Conservation (phyloP, 2,888 invertebrate genomes). For the Sphinx pinastri region DNA sequence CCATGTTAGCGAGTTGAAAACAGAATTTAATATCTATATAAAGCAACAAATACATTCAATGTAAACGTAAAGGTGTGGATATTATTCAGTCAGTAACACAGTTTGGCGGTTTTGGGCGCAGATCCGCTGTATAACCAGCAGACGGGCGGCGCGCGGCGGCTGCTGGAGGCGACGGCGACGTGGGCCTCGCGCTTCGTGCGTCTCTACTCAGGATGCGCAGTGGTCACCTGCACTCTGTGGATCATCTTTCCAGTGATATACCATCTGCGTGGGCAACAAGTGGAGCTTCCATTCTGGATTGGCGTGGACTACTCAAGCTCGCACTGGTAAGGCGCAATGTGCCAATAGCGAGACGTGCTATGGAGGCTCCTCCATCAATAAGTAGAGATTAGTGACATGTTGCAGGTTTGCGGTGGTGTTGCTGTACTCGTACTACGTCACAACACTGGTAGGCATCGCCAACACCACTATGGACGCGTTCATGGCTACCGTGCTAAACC, state of each 20-base stretch:
- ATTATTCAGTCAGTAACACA: not conserved
- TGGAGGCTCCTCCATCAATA: not conserved
- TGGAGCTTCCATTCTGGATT: conserved; percentile 58
- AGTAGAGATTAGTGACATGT: not conserved
- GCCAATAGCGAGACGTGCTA: not conserved
- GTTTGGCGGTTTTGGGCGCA: conserved; percentile 30
- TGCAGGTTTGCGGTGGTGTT: conserved; percentile 61
- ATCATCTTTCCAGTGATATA: conserved; percentile 54
- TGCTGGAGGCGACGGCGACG: conserved; percentile 38
- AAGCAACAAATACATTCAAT: no score
- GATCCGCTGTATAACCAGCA: conserved; percentile 41
- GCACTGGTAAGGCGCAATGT: conserved; percentile 30
- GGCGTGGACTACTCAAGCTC: conserved; percentile 40
- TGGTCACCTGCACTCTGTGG: conserved; percentile 68
- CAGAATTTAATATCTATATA: no score
- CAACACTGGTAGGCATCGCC: conserved; percentile 73
- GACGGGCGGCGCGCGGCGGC: conserved; percentile 29
- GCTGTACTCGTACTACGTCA: conserved; percentile 70
- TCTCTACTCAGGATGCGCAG: conserved; percentile 57
- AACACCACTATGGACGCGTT: conserved; percentile 79
- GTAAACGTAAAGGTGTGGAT: no score
- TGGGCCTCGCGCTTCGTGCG: conserved; percentile 46
- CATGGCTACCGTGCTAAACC: conserved; percentile 67
- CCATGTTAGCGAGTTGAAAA: no score
- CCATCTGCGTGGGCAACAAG: conserved; percentile 45